A percentile compares a stretch with the other conserved stretches of the same genome.
These are phyloP conservation scores for Zaprionus kolodkinae DNA, from an alignment of 1,140 invertebrate genomes.

Conservation along the genomic window DNA sequence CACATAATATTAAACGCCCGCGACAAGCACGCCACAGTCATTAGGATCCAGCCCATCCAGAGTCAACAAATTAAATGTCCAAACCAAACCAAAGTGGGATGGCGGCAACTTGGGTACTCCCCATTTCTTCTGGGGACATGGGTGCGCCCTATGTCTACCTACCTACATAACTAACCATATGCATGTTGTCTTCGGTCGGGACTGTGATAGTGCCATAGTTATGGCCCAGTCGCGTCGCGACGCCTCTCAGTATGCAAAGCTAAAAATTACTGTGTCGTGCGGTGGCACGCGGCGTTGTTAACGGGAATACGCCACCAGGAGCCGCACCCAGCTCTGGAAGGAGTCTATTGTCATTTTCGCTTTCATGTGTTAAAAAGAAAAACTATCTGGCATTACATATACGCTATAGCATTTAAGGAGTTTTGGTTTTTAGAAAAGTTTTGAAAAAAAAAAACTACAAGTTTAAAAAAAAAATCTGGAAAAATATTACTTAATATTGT, in stretches of 20 bases:
- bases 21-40: constrained; percentile 61
- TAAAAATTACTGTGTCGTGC: constrained; percentile 54
- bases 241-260: constrained; percentile 55
- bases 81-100: constrained; percentile 33
- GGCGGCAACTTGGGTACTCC: constrained; percentile 18
- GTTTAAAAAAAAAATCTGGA: neutral
- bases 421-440: neutral
- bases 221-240: constrained; percentile 33
- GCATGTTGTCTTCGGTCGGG: constrained; percentile 66
- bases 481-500: neutral
- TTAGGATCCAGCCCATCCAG: constrained; percentile 54
- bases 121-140: constrained; percentile 29
- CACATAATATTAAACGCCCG: constrained; percentile 54
- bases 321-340: constrained; percentile 60
- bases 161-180: constrained; percentile 70
- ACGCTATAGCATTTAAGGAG: neutral
- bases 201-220: constrained; percentile 14
- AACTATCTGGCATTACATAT: constrained; percentile 39
- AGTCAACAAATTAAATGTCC: constrained; percentile 56
- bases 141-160: constrained; percentile 55
- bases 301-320: constrained; percentile 14
- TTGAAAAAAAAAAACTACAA: neutral
- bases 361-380: constrained; percentile 37
- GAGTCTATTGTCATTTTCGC: constrained; percentile 70
- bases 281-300: constrained; percentile 53